Percentiles rank a stretch among this genome's conserved stretches.
Evolutionary conservation across 2,113 vertebrate species (phyloP).

Genomic region (Spea bombifrons): DNA sequence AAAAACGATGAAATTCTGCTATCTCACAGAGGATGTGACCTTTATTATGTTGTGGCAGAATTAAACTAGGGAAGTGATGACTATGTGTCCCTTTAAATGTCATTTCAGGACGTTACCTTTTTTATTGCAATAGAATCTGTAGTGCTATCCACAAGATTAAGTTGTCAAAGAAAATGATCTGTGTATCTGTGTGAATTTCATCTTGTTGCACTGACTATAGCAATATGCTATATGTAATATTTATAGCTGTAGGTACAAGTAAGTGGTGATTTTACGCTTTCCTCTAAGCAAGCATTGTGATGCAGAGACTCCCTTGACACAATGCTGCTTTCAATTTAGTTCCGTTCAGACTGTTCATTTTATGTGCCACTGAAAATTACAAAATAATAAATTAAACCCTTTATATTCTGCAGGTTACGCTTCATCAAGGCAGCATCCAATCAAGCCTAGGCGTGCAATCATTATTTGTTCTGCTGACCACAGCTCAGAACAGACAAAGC

Average conservation of each 20-base stretch:
- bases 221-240: slow-evolving; percentile 50
- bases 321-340: slow-evolving; percentile 41
- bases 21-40: slow-evolving; percentile 48
- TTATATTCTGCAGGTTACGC: slow-evolving; percentile 37
- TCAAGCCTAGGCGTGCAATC: slow-evolving; percentile 11
- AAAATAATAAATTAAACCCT: slow-evolving; percentile 45
- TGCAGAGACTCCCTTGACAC: slow-evolving; percentile 42
- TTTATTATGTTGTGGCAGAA: slow-evolving; percentile 47
- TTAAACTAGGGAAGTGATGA: slow-evolving; percentile 48
- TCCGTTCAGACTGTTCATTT: slow-evolving; percentile 41
- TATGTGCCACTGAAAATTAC: slow-evolving; percentile 44
- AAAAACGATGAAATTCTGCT: slow-evolving; percentile 43
- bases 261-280: slow-evolving; percentile 47
- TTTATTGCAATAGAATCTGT: slow-evolving; percentile 44
- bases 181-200: slow-evolving; percentile 50
- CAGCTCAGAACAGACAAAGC: not conserved
- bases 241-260: slow-evolving; percentile 45
- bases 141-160: slow-evolving; percentile 47
- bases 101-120: slow-evolving; percentile 45
- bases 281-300: slow-evolving; percentile 44
- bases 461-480: not conserved
- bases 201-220: slow-evolving; percentile 45
- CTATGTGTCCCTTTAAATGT: slow-evolving; percentile 50
- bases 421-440: slow-evolving; percentile 31
- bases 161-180: slow-evolving; percentile 50